A percentile compares a stretch with the other conserved stretches of the same genome.
Evolutionary conservation across 2,888 invertebrate species (phyloP).

Genomic region (Xylophagus ater): DNA sequence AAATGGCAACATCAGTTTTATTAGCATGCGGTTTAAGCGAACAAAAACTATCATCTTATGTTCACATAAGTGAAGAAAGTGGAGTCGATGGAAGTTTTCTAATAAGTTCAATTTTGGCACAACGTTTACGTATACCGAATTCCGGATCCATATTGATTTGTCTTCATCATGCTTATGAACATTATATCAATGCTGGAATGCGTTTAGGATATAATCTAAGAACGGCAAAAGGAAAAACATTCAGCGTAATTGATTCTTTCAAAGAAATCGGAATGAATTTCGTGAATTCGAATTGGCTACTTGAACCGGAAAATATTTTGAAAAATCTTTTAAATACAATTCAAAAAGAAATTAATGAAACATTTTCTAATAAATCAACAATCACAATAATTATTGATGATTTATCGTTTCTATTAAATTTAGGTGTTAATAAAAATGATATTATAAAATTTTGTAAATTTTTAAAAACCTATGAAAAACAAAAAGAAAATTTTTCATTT

Average conservation of each 20-base stretch:
- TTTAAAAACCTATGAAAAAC: conserved; percentile 29
- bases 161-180: conserved; percentile 58
- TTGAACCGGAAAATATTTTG: conserved; percentile 33
- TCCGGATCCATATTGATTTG: conserved; percentile 51
- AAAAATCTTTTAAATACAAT: conserved; percentile 39
- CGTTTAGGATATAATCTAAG: conserved; percentile 61
- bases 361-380: conserved; percentile 35
- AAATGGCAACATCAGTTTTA: conserved; percentile 53
- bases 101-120: conserved; percentile 52
- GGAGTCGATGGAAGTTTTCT: conserved; percentile 63
- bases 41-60: conserved; percentile 43
- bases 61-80: conserved; percentile 58
- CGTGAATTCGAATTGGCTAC: conserved; percentile 30
- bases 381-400: conserved; percentile 60
- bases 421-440: conserved; percentile 45
- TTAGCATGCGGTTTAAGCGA: conserved; percentile 53
- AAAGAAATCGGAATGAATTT: conserved; percentile 40
- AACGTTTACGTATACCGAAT: conserved; percentile 48
- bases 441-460: conserved; percentile 44
- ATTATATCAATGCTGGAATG: conserved; percentile 63
- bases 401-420: conserved; percentile 56
- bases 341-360: conserved; percentile 34
- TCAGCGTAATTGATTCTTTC: conserved; percentile 45
- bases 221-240: conserved; percentile 40
- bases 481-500: conserved; percentile 34